Conservation (phyloP, 2,888 invertebrate genomes). For the Cataglyphis rosenhaueri region DNA sequence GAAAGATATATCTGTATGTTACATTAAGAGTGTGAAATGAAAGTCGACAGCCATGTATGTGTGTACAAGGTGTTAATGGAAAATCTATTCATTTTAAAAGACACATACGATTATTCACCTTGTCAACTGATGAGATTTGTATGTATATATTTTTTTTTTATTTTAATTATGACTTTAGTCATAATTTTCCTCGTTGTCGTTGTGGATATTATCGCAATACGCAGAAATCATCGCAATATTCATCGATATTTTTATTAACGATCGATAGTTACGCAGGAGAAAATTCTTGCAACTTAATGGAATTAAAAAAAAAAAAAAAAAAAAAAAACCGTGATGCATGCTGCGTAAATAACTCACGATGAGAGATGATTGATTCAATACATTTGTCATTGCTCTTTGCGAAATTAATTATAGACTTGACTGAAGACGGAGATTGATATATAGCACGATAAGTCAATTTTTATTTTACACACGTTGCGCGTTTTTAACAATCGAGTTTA, state of each 20-base stretch:
- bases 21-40: constrained; percentile 26
- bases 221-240: neutral
- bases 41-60: constrained; percentile 7
- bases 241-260: constrained; percentile 1
- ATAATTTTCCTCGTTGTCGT: neutral
- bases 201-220: neutral
- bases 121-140: neutral
- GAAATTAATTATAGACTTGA: constrained; percentile 39
- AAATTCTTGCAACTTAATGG: constrained; percentile 4
- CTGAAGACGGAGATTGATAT: constrained; percentile 31
- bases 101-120: constrained; percentile 50
- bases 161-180: constrained; percentile 22
- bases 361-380: constrained; percentile 36
- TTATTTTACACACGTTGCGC: neutral
- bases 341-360: constrained; percentile 22
- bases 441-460: constrained; percentile 6
- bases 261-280: constrained; percentile 4
- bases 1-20: constrained; percentile 58
- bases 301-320: neutral
- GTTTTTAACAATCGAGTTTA: constrained; percentile 25
- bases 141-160: neutral
- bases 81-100: constrained; percentile 48
- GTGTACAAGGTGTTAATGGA: constrained; percentile 40
- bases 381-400: constrained; percentile 32
- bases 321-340: neutral